Evolutionary conservation across 2,113 vertebrate species (phyloP).

Genomic region (Oenanthe melanoleuca): DNA sequence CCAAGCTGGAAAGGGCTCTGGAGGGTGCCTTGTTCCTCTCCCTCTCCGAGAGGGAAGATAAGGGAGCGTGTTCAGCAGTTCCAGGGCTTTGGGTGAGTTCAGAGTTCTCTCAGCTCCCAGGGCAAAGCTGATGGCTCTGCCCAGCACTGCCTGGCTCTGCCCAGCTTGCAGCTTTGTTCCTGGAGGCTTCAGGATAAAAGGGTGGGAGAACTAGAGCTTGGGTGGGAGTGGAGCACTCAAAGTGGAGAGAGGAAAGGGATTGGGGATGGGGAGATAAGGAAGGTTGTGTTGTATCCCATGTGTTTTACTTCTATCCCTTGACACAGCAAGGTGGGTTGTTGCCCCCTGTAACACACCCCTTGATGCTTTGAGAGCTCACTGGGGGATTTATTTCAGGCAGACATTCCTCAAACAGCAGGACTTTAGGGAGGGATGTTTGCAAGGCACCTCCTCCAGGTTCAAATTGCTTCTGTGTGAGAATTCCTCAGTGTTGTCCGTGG

Average conservation of each 20-base stretch:
- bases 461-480: not conserved
- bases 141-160: not conserved
- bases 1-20: not conserved
- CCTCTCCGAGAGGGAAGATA: not conserved
- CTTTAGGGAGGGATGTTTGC: not conserved
- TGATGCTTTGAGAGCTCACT: not conserved
- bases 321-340: not conserved
- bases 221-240: fast-evolving
- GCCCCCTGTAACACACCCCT: not conserved
- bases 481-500: fast-evolving
- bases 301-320: fast-evolving
- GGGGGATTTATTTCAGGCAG: fast-evolving
- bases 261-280: fast-evolving
- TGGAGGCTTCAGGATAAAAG: not conserved
- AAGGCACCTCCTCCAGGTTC: not conserved
- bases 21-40: not conserved
- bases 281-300: fast-evolving
- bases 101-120: not conserved
- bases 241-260: not conserved
- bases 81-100: not conserved
- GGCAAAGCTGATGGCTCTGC: not conserved
- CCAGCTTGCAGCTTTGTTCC: not conserved
- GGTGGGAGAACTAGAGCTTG: not conserved
- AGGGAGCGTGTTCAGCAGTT: not conserved
- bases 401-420: not conserved